phyloP scores from a whole-genome alignment of 2,113 vertebrate species.

The Colius striatus region DNA sequence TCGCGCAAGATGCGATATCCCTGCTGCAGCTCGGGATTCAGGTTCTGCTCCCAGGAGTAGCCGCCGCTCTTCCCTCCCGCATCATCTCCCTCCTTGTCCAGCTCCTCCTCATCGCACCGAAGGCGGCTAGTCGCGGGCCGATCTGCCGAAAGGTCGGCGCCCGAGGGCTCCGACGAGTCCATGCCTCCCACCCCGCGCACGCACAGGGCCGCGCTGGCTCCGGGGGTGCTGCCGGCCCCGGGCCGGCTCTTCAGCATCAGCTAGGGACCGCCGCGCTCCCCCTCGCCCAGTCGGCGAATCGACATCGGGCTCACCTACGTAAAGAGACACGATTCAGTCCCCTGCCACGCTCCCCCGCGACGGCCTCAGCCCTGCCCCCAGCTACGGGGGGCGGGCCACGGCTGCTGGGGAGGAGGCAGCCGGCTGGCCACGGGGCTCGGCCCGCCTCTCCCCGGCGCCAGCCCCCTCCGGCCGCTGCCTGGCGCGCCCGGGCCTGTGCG shows the following conservation, averaged over 20 bases:
- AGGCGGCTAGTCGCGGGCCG: neutral
- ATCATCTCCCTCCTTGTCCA: constrained; percentile 2
- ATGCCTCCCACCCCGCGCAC: neutral
- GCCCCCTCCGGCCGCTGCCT: neutral
- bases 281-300: neutral
- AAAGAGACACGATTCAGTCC: neutral
- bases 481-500: neutral
- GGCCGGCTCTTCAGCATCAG: constrained; percentile 36
- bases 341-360: neutral
- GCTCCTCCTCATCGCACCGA: neutral
- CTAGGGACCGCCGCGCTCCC: neutral
- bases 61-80: neutral
- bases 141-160: neutral
- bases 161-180: constrained; percentile 45
- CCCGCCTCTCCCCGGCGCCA: neutral
- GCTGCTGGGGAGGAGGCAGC: neutral
- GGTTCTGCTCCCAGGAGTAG: constrained; percentile 73
- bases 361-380: constrained; percentile 16
- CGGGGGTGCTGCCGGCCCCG: neutral
- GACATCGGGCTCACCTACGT: neutral
- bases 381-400: neutral
- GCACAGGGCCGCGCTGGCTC: constrained; percentile 27
- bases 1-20: constrained; percentile 88
- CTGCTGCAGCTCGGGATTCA: constrained; percentile 90
- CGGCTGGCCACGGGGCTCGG: neutral